Evolutionary conservation across 2,797 vertebrate species (phyloP).

Genomic region (Acanthopagrus latus): DNA sequence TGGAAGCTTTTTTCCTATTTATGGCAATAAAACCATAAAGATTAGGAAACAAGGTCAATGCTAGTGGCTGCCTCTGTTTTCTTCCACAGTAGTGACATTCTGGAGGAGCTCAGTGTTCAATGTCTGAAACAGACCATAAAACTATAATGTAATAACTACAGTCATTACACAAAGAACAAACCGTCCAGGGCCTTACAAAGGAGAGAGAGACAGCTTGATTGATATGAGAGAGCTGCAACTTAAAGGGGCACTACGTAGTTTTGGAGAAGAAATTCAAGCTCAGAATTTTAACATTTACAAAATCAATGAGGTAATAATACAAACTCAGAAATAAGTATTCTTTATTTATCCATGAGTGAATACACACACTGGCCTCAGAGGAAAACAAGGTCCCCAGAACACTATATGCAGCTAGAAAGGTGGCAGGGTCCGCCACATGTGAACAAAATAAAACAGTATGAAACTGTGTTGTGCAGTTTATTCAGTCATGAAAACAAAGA

Average conservation of each 20-base stretch:
- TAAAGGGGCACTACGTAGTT: background rate
- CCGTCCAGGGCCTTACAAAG: conserved; percentile 4
- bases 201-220: background rate
- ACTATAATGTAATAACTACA: background rate
- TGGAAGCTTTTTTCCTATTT: conserved; percentile 43
- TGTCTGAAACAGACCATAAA: conserved; percentile 60
- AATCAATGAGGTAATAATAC: too few relatives aligned
- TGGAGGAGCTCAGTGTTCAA: conserved; percentile 4
- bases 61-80: conserved; percentile 30
- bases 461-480: too few relatives aligned
- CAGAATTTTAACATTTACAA: too few relatives aligned
- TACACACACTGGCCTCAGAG: too few relatives aligned
- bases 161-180: conserved; percentile 49
- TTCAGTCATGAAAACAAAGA: too few relatives aligned
- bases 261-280: too few relatives aligned
- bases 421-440: too few relatives aligned
- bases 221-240: conserved; percentile 15
- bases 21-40: conserved; percentile 68
- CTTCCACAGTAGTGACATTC: conserved; percentile 7
- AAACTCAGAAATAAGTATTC: too few relatives aligned
- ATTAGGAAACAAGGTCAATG: conserved; percentile 71
- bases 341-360: too few relatives aligned
- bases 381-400: too few relatives aligned
- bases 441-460: too few relatives aligned
- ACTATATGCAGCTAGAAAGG: too few relatives aligned